phyloP scores from a whole-genome alignment of 2,113 vertebrate genomes.

The Brachirus orientalis region DNA sequence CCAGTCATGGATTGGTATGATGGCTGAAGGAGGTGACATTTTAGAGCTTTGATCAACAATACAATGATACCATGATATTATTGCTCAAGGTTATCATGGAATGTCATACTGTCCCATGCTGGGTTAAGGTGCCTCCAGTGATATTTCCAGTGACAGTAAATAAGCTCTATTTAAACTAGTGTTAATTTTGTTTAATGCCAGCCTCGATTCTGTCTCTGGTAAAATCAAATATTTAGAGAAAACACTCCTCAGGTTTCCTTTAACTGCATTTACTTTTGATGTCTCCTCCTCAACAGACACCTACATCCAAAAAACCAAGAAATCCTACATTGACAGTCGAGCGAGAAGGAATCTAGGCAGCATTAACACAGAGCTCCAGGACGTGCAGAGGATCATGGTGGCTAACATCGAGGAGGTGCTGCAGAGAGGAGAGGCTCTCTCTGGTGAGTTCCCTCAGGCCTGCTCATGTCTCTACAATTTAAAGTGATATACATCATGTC shows the following conservation, averaged over 20 bases:
- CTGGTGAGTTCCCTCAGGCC: constrained; percentile 86
- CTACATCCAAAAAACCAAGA: constrained; percentile 99
- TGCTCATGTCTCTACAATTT: background rate
- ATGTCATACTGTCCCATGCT: no score
- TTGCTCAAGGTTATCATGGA: no score
- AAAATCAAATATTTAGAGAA: background rate
- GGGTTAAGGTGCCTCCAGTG: no score
- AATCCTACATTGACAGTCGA: constrained; percentile 96
- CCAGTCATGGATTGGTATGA: no score
- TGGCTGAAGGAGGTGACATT: no score
- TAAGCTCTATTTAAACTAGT: no score
- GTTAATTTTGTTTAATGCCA: no score
- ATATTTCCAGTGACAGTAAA: no score
- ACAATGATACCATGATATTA: no score
- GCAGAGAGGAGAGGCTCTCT: constrained; percentile 95
- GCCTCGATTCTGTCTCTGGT: no score
- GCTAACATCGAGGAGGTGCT: constrained; percentile 98
- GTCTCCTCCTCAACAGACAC: constrained; percentile 83
- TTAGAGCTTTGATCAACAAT: no score
- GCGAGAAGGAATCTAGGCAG: constrained; percentile 94
- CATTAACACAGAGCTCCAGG: constrained; percentile 98
- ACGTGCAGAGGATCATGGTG: constrained; percentile 99
- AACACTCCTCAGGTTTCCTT: background rate
- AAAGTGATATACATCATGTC: no score
- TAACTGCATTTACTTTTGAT: background rate